These are phyloP conservation scores for Lamproptera curius DNA, from an alignment of 2,888 invertebrate species.

Conservation along the genomic window DNA sequence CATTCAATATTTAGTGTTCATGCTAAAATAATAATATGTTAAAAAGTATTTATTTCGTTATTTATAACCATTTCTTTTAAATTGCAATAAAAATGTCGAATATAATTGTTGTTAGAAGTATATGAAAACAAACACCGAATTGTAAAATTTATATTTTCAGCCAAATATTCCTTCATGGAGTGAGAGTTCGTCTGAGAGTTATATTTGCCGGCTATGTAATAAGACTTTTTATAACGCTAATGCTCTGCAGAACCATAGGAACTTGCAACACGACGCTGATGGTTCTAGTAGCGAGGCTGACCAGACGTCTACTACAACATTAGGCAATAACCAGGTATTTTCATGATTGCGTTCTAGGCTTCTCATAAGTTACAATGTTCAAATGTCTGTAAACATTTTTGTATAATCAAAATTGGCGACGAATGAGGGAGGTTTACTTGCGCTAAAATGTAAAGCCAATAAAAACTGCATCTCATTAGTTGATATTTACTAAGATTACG, in stretches of 20 bases:
- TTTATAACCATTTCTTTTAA: neutral
- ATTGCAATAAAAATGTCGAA: neutral
- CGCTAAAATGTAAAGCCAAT: too few relatives aligned
- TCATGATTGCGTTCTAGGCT: too few relatives aligned
- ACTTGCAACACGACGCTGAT: slow-evolving; percentile 54
- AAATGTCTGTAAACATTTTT: too few relatives aligned
- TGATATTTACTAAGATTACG: too few relatives aligned
- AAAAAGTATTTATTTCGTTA: neutral
- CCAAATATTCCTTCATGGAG: too few relatives aligned
- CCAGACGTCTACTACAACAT: slow-evolving; percentile 19
- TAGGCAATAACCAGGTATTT: slow-evolving; percentile 26
- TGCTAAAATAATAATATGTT: neutral
- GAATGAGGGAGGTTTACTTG: too few relatives aligned
- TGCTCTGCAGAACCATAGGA: slow-evolving; percentile 62
- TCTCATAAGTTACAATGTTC: too few relatives aligned
- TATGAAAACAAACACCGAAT: neutral
- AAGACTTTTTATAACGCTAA: slow-evolving; percentile 62
- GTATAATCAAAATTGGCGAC: too few relatives aligned
- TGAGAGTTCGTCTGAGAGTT: slow-evolving; percentile 39
- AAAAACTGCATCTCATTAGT: too few relatives aligned
- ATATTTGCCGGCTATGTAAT: slow-evolving; percentile 53
- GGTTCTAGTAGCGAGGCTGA: slow-evolving; percentile 40
- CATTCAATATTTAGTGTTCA: neutral
- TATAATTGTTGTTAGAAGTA: neutral
- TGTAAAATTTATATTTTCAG: too few relatives aligned